Percentiles rank a stretch among this genome's conserved stretches.
Conservation (phyloP, 2,888 invertebrate genomes). For the Hirudinaria manillensis region DNA sequence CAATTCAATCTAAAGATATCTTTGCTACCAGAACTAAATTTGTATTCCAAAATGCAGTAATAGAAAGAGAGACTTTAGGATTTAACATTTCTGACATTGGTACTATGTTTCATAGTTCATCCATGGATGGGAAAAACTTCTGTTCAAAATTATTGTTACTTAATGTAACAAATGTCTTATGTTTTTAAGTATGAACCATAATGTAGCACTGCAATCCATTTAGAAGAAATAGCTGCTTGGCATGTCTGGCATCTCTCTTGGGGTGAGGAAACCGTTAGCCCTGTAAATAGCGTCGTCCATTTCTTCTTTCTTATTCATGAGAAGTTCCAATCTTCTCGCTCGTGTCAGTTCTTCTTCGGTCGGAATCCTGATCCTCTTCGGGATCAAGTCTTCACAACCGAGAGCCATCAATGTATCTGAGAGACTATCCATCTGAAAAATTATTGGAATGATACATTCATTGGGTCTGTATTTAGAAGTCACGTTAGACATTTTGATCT, state of each 20-base stretch:
- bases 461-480: not conserved
- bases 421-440: constrained; percentile 27
- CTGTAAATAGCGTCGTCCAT: constrained; percentile 26
- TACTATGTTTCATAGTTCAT: no score
- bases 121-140: no score
- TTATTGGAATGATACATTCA: not conserved
- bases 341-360: constrained; percentile 28
- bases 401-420: constrained; percentile 29
- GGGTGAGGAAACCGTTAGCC: constrained; percentile 26
- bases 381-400: constrained; percentile 29
- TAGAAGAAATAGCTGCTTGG: constrained; percentile 9
- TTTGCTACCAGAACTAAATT: no score
- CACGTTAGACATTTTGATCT: no score
- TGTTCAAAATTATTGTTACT: no score
- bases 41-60: no score
- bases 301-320: constrained; percentile 30
- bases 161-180: no score
- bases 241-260: constrained; percentile 28
- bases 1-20: no score
- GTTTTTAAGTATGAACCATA: no score
- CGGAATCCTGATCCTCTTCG: constrained; percentile 13
- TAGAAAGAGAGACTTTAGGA: no score
- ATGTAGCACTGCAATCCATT: no score
- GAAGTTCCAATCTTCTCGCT: constrained; percentile 34
- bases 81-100: no score